Evolutionary conservation across 2,888 invertebrate species (phyloP).

Genomic region (Leptinotarsa peninsularis): DNA sequence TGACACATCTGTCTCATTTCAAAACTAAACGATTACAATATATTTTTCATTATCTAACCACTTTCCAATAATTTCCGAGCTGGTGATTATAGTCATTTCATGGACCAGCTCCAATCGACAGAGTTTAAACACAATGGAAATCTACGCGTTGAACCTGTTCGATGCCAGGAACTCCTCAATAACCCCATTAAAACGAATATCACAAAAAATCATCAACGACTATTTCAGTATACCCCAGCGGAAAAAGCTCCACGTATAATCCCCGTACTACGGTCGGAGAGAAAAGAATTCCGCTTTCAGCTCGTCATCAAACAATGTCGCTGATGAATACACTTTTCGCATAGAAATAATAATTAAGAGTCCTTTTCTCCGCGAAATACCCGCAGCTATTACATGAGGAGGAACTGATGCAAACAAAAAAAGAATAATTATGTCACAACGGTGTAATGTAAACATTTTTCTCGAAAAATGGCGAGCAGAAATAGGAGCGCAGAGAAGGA

Average conservation of each 20-base stretch:
- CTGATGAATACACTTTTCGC: constrained; percentile 21
- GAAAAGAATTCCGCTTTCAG: constrained; percentile 19
- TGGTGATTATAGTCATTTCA: too few species aligned
- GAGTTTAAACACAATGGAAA: too few species aligned
- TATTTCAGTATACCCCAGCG: constrained; percentile 2
- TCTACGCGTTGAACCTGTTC: too few species aligned
- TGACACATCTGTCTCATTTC: too few species aligned
- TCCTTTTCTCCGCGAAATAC: constrained; percentile 6
- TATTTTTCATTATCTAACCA: too few species aligned
- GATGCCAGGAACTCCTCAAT: neutral
- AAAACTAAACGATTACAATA: too few species aligned
- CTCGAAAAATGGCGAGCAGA: constrained; percentile 22
- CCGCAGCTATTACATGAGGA: constrained; percentile 17
- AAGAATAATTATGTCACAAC: constrained; percentile 25
- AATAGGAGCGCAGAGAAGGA: constrained; percentile 9
- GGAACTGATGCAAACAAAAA: constrained; percentile 18
- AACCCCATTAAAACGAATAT: neutral
- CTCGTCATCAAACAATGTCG: constrained; percentile 17
- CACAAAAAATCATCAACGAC: constrained; percentile 14
- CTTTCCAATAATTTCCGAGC: too few species aligned
- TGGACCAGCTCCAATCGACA: too few species aligned
- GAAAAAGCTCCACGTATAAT: constrained; percentile 4
- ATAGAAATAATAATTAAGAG: constrained; percentile 30
- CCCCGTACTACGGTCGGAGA: neutral
- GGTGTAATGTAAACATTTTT: constrained; percentile 26